phyloP scores from a whole-genome alignment of 2,888 invertebrate genomes.

The Zaprionus obscuricornis region DNA sequence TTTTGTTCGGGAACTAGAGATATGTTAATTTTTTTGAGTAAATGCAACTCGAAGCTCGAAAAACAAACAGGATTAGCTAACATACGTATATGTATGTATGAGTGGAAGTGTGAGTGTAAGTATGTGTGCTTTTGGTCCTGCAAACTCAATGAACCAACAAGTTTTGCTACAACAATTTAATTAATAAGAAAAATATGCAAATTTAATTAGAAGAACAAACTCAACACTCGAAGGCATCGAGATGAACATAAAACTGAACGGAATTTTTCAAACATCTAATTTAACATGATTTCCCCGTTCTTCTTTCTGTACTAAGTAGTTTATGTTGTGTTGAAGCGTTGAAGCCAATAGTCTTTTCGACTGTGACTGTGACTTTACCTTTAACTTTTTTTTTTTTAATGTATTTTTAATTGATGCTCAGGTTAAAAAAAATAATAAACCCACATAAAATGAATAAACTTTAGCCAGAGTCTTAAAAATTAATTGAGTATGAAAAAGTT shows the following conservation, averaged over 20 bases:
- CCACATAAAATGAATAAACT: slow-evolving; percentile 2
- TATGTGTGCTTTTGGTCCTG: slow-evolving; percentile 16
- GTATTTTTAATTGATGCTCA: slow-evolving; percentile 63
- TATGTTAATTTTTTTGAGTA: slow-evolving; percentile 52
- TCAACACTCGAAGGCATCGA: slow-evolving; percentile 1
- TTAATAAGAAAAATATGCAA: slow-evolving; percentile 78
- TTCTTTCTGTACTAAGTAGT: slow-evolving; percentile 31
- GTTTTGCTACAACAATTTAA: slow-evolving; percentile 63
- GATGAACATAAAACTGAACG: slow-evolving; percentile 4
- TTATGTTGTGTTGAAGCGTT: slow-evolving; percentile 1
- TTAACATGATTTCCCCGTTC: slow-evolving; percentile 3
- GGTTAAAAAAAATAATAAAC: no score
- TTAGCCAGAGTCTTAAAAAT: slow-evolving; percentile 25
- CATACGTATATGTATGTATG: slow-evolving; percentile 10
- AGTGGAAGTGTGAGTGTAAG: slow-evolving; percentile 1
- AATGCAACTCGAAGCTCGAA: slow-evolving; percentile 24
- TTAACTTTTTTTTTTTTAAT: slow-evolving; percentile 31
- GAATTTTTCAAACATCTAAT: slow-evolving; percentile 9
- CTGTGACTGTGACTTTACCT: no score
- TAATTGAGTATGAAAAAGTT: slow-evolving; percentile 62
- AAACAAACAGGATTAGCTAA: slow-evolving; percentile 30
- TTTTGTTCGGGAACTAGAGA: slow-evolving; percentile 11
- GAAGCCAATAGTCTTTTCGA: slow-evolving; percentile 7
- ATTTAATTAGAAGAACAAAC: slow-evolving; percentile 68
- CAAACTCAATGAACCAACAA: slow-evolving; percentile 21